Evolutionary conservation across 2,113 vertebrate genomes (phyloP), one percentile per base, ranked within the genome.

Genomic region (Seriola quinqueradiata): DNA sequence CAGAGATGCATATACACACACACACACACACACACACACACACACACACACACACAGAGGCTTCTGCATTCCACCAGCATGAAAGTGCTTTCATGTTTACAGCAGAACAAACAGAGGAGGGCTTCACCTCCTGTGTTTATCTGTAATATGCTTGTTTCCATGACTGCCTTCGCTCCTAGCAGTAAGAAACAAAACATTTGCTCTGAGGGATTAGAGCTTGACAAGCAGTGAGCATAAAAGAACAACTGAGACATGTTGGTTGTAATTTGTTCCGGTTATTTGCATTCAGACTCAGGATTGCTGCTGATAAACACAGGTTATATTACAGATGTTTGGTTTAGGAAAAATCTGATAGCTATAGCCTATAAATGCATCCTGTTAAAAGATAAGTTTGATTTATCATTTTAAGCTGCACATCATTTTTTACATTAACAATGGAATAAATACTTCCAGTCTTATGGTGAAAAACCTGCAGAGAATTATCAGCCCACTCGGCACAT

Each of bases 61-160:
- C 69, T 2, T 13, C 48, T 63, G 76, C 89, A 86, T 91, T 91
- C 83, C 90, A 79, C 25, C 73, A 60, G 75, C 86, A 90, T 92
- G 87, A 89, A 91, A 90, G 86, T 83, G 76, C 90, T 89, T 91
- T 92, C 77, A 85, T 92, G 90, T 92, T 92, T 92, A 92, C 74
- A 85, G 82, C 88, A 87, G 81, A 84, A 84, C 89, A 93, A 92
- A 93, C 90, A 90, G 76, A 83, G 73, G 67, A 90, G 81, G 75
- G 38, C 88, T 90, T 91, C 75, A 75, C 77, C 89, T 82, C 85
- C 86, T 90, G 82, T 94, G 92, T 94, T 94, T 93, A 92, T 93
- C 90, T 79, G 82, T 79, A 90, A 76, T 81, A 87, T 77, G 60
- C 64, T 82, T 55, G 81, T 93, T 90, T 90, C 93, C 90, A 88